A percentile compares a stretch with the other conserved stretches of the same genome.
Conservation (phyloP, 2,113 vertebrate species). For the Oncorhynchus gorbuscha region DNA sequence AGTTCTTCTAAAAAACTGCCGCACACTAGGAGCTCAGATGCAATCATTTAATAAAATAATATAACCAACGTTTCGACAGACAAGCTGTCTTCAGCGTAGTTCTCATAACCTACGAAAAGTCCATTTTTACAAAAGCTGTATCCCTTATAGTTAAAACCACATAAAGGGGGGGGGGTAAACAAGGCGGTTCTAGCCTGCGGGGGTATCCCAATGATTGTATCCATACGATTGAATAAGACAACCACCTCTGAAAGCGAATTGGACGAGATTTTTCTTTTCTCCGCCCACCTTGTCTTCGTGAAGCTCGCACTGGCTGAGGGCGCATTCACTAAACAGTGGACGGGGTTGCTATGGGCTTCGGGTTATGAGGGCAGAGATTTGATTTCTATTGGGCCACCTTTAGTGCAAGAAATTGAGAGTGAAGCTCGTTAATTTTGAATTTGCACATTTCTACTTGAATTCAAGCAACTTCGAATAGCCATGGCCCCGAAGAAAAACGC, state of each 20-base stretch:
- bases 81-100: no score
- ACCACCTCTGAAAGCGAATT: constrained; percentile 38
- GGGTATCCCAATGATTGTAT: neutral
- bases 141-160: no score
- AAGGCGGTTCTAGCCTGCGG: constrained; percentile 41
- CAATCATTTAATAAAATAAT: no score
- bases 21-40: no score
- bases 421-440: no score
- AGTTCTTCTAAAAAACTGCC: no score
- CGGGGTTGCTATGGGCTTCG: constrained; percentile 32
- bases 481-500: constrained; percentile 64
- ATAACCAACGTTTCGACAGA: no score
- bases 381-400: constrained; percentile 38
- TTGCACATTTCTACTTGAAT: neutral
- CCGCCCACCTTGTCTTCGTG: constrained; percentile 2
- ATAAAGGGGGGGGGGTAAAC: neutral
- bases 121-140: no score
- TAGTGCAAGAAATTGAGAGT: constrained; percentile 8
- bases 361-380: constrained; percentile 44
- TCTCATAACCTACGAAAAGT: no score
- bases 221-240: constrained; percentile 67
- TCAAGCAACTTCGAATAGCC: neutral
- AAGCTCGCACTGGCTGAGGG: constrained; percentile 18
- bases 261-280: neutral
- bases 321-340: constrained; percentile 20